Base-by-base conservation (phyloP, 2,113 vertebrate genomes). In the Chaetops frenatus region DNA sequence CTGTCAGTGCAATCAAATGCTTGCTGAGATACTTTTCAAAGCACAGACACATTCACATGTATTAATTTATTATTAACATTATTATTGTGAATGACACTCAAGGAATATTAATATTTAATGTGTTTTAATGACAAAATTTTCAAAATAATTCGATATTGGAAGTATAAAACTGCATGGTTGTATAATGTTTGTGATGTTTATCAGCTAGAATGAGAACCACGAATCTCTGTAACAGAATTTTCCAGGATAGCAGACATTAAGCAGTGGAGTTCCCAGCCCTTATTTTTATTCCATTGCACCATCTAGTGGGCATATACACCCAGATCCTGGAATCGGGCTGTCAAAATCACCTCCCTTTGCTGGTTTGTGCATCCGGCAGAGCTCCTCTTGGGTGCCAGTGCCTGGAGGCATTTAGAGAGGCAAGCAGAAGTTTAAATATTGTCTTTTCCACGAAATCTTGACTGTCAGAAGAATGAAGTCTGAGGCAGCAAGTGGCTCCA, bases 261-360 rank as follows among this genome's bases (percentile, higher is more conserved):
- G 50, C 33, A 7, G 33, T 1, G 4, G 20, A 9, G 13, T 67
- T n/a, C 28, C 11, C 36, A 31, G 50, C 33, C 16, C 15, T 72
- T 88, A 66, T 90, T 94, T 95, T 85, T 64, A 88, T 96, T 97
- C 83, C 83, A 42, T 81, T 89, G 71, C 92, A 81, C 97, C 97
- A 97, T 95, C 97, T 97, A 92, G 96, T 90, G 97, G 97, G 44
- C 88, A 64, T 45, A 44, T 3, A 3, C 24, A 7, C 36, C 19
- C 33, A 58, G 44, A 6, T 29, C 18, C 81, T 62, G 16, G 20
- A 35, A 8, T 24, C 6, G 7, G 5, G 22, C 23, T 4, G 28
- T 15, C 40, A 1, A 10, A 35, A 18, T 45, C 5, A 0, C 4
- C 24, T 44, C 3, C 0, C 35, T 53, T 8, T 1, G 1, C n/a